Evolutionary conservation across 2,888 invertebrate genomes (phyloP).

Genomic region (Limnephilus lunatus): DNA sequence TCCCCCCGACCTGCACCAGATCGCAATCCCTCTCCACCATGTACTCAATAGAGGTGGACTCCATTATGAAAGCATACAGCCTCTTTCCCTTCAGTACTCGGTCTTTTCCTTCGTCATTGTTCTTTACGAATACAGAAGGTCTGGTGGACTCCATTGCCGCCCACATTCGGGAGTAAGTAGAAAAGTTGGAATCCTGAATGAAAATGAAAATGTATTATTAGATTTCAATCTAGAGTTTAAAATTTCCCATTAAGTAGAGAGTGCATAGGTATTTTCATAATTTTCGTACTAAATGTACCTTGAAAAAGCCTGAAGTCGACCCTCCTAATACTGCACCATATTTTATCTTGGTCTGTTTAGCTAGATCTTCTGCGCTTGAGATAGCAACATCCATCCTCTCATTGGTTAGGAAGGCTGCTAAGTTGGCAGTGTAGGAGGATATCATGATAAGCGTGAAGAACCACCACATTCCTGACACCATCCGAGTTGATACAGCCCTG

Average conservation of each 20-base stretch:
- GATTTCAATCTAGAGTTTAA: background rate
- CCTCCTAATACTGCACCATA: conserved; percentile 95
- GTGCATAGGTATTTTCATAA: background rate
- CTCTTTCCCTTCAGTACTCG: conserved; percentile 88
- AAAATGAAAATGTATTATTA: background rate
- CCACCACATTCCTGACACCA: conserved; percentile 97
- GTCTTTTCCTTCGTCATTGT: conserved; percentile 92
- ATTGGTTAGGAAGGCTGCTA: conserved; percentile 95
- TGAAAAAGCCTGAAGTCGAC: conserved; percentile 94
- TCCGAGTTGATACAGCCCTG: conserved; percentile 93
- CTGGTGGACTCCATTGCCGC: conserved; percentile 90
- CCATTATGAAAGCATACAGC: conserved; percentile 96
- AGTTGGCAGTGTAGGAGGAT: conserved; percentile 95
- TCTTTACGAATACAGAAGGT: conserved; percentile 89
- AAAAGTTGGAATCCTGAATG: conserved; percentile 89
- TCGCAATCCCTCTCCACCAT: conserved; percentile 91
- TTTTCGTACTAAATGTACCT: conserved; percentile 76
- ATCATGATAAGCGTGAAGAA: conserved; percentile 96
- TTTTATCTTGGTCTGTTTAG: conserved; percentile 95
- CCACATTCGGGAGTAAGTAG: conserved; percentile 95
- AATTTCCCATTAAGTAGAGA: background rate
- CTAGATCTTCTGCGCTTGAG: conserved; percentile 93
- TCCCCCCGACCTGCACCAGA: conserved; percentile 87
- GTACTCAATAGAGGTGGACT: conserved; percentile 96
- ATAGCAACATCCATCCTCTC: conserved; percentile 94